Percentiles rank a stretch among this genome's conserved stretches.
Conservation (phyloP, 2,797 vertebrate species). For the Gastrophryne carolinensis region DNA sequence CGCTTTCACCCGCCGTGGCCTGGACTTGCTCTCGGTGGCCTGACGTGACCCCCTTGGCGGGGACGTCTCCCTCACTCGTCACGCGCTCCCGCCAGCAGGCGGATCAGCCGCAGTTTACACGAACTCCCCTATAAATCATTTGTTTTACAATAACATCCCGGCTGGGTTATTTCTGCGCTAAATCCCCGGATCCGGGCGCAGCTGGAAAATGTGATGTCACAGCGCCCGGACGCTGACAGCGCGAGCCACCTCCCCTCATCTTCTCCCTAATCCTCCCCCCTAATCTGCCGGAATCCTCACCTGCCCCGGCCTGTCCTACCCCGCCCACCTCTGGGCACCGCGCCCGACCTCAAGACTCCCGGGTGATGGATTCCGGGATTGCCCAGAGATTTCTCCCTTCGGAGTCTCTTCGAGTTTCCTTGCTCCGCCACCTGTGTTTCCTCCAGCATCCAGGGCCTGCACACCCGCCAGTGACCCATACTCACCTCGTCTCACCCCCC, state of each 20-base stretch:
- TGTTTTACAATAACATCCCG: constrained; percentile 39
- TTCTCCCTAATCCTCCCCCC: neutral
- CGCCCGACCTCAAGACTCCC: neutral
- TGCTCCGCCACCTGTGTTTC: no score
- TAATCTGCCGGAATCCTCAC: neutral
- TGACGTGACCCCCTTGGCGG: neutral
- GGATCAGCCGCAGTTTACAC: constrained; percentile 22
- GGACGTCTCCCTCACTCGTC: neutral
- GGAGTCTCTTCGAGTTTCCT: neutral
- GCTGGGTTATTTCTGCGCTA: neutral
- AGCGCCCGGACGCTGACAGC: neutral
- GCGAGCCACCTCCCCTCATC: neutral
- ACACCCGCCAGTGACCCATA: no score
- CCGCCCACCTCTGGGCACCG: neutral
- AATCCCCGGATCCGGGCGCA: constrained; percentile 6
- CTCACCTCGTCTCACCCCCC: no score
- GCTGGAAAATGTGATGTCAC: constrained; percentile 35
- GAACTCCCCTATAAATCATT: constrained; percentile 35
- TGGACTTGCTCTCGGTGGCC: neutral
- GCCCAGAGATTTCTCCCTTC: neutral
- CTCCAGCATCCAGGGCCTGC: no score
- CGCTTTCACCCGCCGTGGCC: no score
- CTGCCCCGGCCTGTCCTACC: neutral
- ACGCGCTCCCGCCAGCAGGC: constrained; percentile 12
- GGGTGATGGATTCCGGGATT: neutral